Evolutionary conservation across 1,140 invertebrate species (phyloP), one percentile per base, ranked within the genome.

Genomic region (Telenomus remus): DNA sequence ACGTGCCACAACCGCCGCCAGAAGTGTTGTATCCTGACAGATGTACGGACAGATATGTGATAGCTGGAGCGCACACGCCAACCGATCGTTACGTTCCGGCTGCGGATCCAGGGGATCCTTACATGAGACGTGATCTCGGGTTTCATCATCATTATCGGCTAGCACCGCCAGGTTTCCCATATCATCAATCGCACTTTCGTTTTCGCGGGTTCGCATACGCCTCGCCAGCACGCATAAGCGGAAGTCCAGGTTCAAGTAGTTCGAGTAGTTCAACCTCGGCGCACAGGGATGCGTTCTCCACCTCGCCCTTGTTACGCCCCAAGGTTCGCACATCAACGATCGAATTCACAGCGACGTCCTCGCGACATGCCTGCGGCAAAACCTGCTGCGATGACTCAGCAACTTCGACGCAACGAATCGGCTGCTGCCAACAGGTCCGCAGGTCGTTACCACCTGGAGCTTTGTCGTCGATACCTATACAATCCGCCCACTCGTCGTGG

Each of bases 1-100:
- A 92, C 74, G 91, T 92, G 65, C 91, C 91, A 37, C 88, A 90
- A 65, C 91, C 90, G 42, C 89, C 89, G 5, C 89, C 90, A 48
- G 87, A 89, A 81, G 89, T 89, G 56, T 80, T 87, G 4, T 88
- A 87, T 13, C 84, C 86, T 3, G 86, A 88, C 1, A 81, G 88
- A 56, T 89, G 88, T 51, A 83, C 89, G 49, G 88, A 89, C 14
- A 74, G 87, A 37, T 92, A 91, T 80, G 85, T 90, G 27, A 84
- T 89, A 54, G 84, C 89, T 1, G 84, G 87, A 4, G 87, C 86
- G 7, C 86, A 90, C 66, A 86, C 88, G 39, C 82, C 85, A 5
- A 82, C 86, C 5, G 86, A 89, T 75, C 82, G 85, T 77, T 89
- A 90, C 75, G 88, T 90, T 50, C 82, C 85, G 13, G 63, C 83